Evolutionary conservation across 2,888 invertebrate genomes (phyloP).

Genomic region (Stenchaetothrips biformis): DNA sequence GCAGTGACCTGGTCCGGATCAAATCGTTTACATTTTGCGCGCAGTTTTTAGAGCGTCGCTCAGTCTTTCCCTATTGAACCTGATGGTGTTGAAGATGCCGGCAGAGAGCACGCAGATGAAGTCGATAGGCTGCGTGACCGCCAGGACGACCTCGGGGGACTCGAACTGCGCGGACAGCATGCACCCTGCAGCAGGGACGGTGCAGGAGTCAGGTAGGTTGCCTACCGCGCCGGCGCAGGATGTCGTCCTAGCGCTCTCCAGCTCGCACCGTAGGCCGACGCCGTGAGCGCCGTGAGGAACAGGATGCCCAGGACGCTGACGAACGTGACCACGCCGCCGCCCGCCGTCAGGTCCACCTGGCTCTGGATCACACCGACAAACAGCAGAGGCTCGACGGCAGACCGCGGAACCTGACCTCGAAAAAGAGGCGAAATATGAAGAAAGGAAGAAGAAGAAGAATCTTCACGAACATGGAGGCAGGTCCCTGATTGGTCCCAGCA

Average conservation of each 20-base stretch:
- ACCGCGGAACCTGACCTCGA: no score
- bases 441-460: no score
- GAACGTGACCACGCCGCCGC: constrained; percentile 5
- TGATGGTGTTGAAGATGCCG: constrained; percentile 47
- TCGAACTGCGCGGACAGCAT: constrained; percentile 51
- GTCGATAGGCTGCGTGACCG: constrained; percentile 52
- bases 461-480: no score
- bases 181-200: constrained; percentile 45
- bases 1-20: constrained; percentile 46
- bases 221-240: background rate
- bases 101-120: constrained; percentile 50
- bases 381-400: background rate
- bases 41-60: constrained; percentile 27
- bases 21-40: background rate
- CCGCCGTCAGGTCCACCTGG: constrained; percentile 5
- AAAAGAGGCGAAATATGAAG: no score
- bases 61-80: constrained; percentile 34
- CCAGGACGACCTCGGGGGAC: constrained; percentile 47
- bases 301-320: constrained; percentile 20
- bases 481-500: no score
- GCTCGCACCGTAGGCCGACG: constrained; percentile 31
- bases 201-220: background rate
- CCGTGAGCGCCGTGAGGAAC: constrained; percentile 29
- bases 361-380: constrained; percentile 4
- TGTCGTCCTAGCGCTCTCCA: background rate